phyloP scores from a whole-genome alignment of 2,113 vertebrate genomes.

The Neodon shergylaensis region DNA sequence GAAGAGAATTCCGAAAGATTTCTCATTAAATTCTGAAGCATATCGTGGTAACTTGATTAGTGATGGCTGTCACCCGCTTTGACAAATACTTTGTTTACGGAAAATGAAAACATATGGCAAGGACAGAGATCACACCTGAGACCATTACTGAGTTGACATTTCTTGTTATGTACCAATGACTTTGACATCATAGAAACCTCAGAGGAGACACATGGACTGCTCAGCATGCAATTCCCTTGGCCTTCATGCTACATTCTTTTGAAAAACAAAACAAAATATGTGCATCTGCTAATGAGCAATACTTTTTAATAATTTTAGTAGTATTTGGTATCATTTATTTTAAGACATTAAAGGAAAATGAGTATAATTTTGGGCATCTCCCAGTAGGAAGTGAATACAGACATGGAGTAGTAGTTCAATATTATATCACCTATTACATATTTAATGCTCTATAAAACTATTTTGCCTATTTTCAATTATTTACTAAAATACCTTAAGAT shows the following conservation, averaged over 20 bases:
- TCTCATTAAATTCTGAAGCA: background rate
- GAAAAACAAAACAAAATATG: background rate
- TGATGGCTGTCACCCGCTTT: conserved; percentile 11
- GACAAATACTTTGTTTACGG: conserved; percentile 42
- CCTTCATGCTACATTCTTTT: background rate
- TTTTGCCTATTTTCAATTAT: background rate
- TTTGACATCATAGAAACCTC: background rate
- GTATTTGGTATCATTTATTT: background rate
- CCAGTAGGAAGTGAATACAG: background rate
- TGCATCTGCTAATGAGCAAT: background rate
- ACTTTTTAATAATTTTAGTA: background rate
- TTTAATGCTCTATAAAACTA: background rate
- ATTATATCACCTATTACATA: background rate
- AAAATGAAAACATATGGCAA: conserved; percentile 17
- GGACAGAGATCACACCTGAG: conserved; percentile 10
- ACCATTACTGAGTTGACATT: conserved; percentile 1
- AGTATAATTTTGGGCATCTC: background rate
- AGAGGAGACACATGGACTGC: background rate
- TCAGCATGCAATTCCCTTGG: background rate
- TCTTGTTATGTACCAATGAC: background rate
- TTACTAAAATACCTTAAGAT: background rate
- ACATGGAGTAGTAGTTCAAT: background rate
- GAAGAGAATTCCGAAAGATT: background rate
- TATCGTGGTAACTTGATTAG: conserved; percentile 3
- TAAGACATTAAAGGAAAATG: background rate